Percentiles rank a stretch among this genome's conserved stretches.
phyloP scores from a whole-genome alignment of 2,888 invertebrate genomes.

The Drosophila atroscutellata region DNA sequence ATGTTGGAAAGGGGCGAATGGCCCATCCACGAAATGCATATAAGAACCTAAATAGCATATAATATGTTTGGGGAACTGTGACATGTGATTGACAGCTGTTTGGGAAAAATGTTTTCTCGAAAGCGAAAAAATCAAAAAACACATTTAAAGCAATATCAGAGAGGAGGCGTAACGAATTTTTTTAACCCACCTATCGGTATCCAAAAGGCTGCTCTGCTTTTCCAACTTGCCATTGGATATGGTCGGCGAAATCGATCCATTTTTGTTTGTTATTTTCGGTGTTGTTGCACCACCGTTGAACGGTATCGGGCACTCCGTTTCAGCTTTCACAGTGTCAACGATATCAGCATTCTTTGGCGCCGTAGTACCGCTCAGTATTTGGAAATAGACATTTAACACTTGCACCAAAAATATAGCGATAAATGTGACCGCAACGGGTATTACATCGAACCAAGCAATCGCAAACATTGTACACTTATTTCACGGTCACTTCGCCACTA shows the following conservation, averaged over 20 bases:
- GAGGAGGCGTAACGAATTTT: neutral
- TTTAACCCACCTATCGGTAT: constrained; percentile 74
- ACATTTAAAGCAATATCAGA: neutral
- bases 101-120: constrained; percentile 13
- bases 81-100: constrained; percentile 44
- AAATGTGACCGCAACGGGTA: constrained; percentile 68
- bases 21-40: constrained; percentile 4
- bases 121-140: constrained; percentile 12
- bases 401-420: constrained; percentile 68
- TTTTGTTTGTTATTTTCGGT: constrained; percentile 1
- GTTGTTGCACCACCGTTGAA: constrained; percentile 12
- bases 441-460: constrained; percentile 80
- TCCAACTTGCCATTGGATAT: constrained; percentile 63
- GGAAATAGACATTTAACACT: constrained; percentile 69
- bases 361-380: constrained; percentile 47
- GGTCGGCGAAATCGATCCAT: constrained; percentile 26
- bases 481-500: constrained; percentile 19
- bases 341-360: constrained; percentile 32
- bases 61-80: constrained; percentile 4
- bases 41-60: neutral
- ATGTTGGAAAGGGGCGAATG: constrained; percentile 2
- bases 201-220: constrained; percentile 76
- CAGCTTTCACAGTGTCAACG: constrained; percentile 13
- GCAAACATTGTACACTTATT: constrained; percentile 54
- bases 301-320: constrained; percentile 25